A percentile compares a stretch with the other conserved stretches of the same genome.
Conservation (phyloP, 2,113 vertebrate species). For the Gallinago paraguaiae region DNA sequence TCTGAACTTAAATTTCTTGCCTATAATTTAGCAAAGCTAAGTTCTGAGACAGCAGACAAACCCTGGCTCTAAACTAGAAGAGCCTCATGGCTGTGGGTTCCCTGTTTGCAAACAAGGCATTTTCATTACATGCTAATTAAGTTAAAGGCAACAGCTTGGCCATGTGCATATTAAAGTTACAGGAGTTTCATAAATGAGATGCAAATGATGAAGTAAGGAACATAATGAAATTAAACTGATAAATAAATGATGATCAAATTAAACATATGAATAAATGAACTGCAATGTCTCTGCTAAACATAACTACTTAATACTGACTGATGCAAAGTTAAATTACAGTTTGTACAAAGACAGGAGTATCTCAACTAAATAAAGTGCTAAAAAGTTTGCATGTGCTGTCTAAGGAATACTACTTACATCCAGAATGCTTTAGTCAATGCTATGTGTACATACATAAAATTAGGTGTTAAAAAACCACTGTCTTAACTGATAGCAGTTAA, state of each 20-base stretch:
- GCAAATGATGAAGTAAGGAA: slow-evolving; percentile 17
- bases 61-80: neutral
- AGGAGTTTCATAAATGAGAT: neutral
- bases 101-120: neutral
- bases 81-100: neutral
- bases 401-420: neutral
- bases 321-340: neutral
- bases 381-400: neutral
- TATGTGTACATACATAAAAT: neutral
- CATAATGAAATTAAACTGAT: neutral
- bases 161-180: neutral
- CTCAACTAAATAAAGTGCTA: neutral
- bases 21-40: neutral
- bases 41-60: neutral
- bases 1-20: neutral
- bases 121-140: slow-evolving; percentile 3
- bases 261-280: neutral
- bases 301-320: neutral
- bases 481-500: neutral
- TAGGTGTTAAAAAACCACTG: neutral
- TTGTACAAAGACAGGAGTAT: neutral
- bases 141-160: slow-evolving; percentile 11
- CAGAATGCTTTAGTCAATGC: neutral
- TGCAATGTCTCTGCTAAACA: neutral
- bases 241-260: too few relatives aligned